Evolutionary conservation across 64 coral and sea anemone genomes (phyloP), one percentile per base, ranked within the genome.

Genomic region (Stylophora pistillata): DNA sequence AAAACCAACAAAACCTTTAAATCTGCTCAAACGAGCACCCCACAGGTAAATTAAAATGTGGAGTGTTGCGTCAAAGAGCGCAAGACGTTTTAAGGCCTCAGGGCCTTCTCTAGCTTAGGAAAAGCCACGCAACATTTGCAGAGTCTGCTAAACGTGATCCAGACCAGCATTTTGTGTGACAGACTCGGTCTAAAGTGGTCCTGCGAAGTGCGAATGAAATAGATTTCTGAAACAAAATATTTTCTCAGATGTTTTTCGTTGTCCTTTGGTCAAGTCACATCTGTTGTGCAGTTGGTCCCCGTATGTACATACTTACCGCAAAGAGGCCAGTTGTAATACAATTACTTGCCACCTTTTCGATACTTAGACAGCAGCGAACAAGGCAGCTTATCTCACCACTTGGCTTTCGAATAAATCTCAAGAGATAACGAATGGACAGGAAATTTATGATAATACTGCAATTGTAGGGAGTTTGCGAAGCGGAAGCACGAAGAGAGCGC

Each of bases 181-280:
- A 84, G 80, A 69, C 60, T 34, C 32, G 80, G 34, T 37, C 34
- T 52, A 32, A 15, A 21, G 34, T 26, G 37, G 34, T 47, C 13
- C 80, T 70, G 4, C 7, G 58, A 70, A 84, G 33, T 34, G 11
- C 23, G n/a, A 30, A 26, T 69, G 28, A 18, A 71, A 34, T 37
- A 33, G 60, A 84, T 84, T 84, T 84, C 62, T 84, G 41, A 68
- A 84, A 84, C 80, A 84, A 84, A 84, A 84, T 53, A 84, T 84
- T 84, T 84, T 62, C 80, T 84, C 31, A 52, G 3, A 69, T 69
- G 58, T 84, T 84, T 21, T 70, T 41, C 20, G 10, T 47, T 47
- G 3, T 47, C 7, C 37, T 47, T 47, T 47, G 37, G 37, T 53
- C 32, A 70, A 84, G 27, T 27, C 80, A 70, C 80, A 55, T 84